Conservation (phyloP, 2,113 vertebrate species). For the Sinocyclocheilus grahami region DNA sequence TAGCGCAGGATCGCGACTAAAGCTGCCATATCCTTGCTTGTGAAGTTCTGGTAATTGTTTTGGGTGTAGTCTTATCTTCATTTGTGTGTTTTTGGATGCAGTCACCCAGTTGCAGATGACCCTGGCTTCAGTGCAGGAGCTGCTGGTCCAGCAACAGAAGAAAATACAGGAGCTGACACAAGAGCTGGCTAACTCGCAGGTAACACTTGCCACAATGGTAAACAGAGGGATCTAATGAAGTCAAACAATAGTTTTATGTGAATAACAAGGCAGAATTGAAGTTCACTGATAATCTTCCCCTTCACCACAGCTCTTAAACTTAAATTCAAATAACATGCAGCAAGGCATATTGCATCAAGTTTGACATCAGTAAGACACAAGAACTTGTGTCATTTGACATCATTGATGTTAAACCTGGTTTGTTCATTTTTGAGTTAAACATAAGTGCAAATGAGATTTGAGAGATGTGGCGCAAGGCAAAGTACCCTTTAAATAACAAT, state of each 20-base stretch:
- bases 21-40: background rate
- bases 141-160: conserved; percentile 92
- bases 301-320: background rate
- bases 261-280: background rate
- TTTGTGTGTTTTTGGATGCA: conserved; percentile 63
- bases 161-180: conserved; percentile 92
- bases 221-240: background rate
- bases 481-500: background rate
- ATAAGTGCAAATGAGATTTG: background rate
- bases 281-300: background rate
- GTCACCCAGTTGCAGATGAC: conserved; percentile 93
- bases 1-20: background rate
- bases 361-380: background rate
- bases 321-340: background rate
- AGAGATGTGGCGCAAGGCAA: background rate
- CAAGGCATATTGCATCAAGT: background rate
- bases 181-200: conserved; percentile 87
- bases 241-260: background rate
- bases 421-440: background rate
- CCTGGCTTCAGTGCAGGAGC: conserved; percentile 88
- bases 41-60: conserved; percentile 30
- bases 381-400: background rate
- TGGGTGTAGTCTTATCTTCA: conserved; percentile 42
- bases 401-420: background rate
- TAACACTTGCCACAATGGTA: conserved; percentile 60